Conservation (phyloP, 2,888 invertebrate species). For the Dryocosmus kuriphilus region DNA sequence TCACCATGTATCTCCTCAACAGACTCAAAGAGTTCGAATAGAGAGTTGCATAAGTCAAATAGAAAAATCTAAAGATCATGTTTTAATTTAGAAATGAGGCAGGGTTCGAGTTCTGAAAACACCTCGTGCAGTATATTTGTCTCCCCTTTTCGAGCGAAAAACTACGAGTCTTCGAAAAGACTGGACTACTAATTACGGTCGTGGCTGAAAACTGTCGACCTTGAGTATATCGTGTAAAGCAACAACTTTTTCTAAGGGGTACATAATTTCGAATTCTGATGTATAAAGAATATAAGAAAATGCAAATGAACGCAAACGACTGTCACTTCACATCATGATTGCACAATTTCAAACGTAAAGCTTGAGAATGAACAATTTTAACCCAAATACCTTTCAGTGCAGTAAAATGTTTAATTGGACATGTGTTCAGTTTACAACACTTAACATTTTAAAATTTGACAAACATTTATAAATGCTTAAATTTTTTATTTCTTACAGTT, state of each 20-base stretch:
- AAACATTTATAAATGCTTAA: no score
- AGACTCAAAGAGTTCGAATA: background rate
- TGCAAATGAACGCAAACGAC: background rate
- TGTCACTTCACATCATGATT: background rate
- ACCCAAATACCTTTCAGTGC: no score
- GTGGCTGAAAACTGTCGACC: background rate
- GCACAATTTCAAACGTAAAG: no score
- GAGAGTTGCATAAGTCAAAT: background rate
- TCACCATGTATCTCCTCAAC: background rate
- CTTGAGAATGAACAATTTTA: no score
- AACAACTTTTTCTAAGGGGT: background rate
- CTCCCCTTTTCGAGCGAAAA: background rate
- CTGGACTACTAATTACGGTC: slow-evolving; percentile 2
- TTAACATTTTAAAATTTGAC: no score
- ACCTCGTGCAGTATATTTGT: background rate
- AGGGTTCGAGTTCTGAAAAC: background rate
- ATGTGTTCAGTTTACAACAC: no score
- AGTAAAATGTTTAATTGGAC: no score
- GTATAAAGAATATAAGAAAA: background rate
- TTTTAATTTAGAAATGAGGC: background rate
- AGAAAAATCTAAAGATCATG: background rate
- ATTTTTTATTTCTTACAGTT: no score
- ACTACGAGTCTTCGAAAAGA: background rate
- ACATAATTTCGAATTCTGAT: background rate
- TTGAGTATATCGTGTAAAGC: background rate